Percentiles rank a stretch among this genome's conserved stretches.
phyloP scores from a whole-genome alignment of 2,888 invertebrate genomes.

The Pteria penguin region DNA sequence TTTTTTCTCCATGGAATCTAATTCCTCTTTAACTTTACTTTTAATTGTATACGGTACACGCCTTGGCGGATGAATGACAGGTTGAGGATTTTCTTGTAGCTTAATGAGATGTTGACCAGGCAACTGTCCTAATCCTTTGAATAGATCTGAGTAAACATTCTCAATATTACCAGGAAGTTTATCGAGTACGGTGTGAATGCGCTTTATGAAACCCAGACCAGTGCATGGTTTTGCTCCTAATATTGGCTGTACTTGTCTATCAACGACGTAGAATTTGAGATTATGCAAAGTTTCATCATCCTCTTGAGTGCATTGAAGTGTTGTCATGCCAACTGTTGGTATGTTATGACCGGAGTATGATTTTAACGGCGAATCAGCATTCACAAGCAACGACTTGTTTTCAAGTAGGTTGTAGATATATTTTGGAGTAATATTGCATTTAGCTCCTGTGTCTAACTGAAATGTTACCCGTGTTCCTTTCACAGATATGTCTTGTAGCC shows the following conservation, averaged over 20 bases:
- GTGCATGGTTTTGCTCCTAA: neutral
- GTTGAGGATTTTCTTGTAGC: neutral
- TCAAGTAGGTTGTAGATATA: too few relatives aligned
- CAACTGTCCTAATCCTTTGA: neutral
- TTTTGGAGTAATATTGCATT: too few relatives aligned
- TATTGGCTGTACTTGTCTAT: neutral
- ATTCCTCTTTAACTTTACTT: neutral
- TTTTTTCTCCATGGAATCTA: neutral
- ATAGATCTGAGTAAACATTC: neutral
- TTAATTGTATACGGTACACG: neutral
- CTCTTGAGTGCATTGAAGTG: neutral
- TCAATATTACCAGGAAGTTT: neutral
- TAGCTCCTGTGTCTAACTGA: too few relatives aligned
- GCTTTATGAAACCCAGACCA: neutral
- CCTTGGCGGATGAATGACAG: neutral
- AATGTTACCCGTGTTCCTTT: too few relatives aligned
- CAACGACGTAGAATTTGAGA: neutral
- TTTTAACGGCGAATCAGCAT: neutral
- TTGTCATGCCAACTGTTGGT: neutral
- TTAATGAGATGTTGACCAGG: neutral
- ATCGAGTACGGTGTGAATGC: neutral
- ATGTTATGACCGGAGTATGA: neutral
- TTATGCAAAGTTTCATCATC: neutral
- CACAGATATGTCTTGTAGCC: too few relatives aligned
- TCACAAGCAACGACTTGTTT: neutral